Conservation (phyloP, 2,797 vertebrate species). For the Eulemur albifrons region DNA sequence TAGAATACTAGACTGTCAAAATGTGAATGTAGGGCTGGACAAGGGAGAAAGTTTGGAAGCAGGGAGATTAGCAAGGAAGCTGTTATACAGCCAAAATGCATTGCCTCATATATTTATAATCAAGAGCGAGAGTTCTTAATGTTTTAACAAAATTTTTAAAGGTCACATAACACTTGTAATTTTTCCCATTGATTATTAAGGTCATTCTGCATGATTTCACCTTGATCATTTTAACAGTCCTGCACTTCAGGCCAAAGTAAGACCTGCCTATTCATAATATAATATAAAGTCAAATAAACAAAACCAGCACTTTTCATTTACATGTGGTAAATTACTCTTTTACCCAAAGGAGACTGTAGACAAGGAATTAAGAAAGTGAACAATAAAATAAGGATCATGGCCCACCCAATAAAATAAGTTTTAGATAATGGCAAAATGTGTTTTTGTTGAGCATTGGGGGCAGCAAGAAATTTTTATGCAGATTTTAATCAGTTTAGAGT, state of each 20-base stretch:
- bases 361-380: background rate
- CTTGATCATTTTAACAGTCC: background rate
- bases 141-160: background rate
- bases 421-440: background rate
- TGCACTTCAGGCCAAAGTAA: background rate
- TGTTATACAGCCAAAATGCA: background rate
- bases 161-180: background rate
- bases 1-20: background rate
- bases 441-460: background rate
- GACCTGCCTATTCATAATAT: background rate
- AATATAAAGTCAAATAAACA: background rate
- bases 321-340: background rate
- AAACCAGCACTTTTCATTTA: background rate
- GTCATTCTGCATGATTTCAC: background rate
- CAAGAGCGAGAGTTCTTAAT: background rate
- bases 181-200: background rate
- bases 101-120: background rate
- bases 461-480: background rate
- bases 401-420: background rate
- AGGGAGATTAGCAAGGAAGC: background rate
- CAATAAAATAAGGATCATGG: background rate
- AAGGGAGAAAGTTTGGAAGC: background rate
- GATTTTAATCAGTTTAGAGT: background rate
- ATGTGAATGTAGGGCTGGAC: background rate
- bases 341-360: background rate